These are phyloP conservation scores for Lepidurus packardi DNA, from an alignment of 1,140 invertebrate genomes.

Conservation along the genomic window DNA sequence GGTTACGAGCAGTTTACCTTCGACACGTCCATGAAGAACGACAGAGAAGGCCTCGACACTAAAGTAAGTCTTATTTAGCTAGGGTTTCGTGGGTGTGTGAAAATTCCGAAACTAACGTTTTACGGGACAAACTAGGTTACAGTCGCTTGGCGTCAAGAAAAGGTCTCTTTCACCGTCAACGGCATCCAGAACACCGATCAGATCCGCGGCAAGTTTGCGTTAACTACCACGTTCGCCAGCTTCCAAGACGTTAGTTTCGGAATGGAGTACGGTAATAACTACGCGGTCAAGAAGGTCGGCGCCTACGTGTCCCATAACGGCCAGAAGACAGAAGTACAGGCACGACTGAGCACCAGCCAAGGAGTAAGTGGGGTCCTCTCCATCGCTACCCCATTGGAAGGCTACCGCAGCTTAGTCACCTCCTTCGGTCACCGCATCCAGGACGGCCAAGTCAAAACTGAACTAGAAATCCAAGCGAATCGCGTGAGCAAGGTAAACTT, in stretches of 20 bases:
- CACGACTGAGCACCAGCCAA: not conserved
- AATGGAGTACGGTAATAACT: constrained; percentile 19
- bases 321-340: not conserved
- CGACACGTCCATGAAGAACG: not conserved
- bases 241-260: constrained; percentile 26
- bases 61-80: not conserved
- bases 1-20: constrained; percentile 28
- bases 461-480: constrained; percentile 10
- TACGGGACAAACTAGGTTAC: not conserved
- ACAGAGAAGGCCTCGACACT: not conserved
- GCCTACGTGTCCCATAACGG: not conserved
- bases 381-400: constrained; percentile 27
- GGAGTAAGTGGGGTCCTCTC: not conserved
- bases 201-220: not conserved
- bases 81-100: too few relatives aligned
- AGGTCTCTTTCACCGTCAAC: constrained; percentile 10
- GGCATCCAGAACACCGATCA: constrained; percentile 25
- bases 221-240: constrained; percentile 18
- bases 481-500: not conserved
- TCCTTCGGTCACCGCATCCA: constrained; percentile 12
- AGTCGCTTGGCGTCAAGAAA: constrained; percentile 25
- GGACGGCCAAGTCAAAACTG: constrained; percentile 11
- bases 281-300: not conserved
- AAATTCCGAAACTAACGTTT: too few relatives aligned
- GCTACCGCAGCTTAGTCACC: constrained; percentile 19